A percentile compares a stretch with the other conserved stretches of the same genome.
These are phyloP conservation scores for Stenodera caucasica DNA, from an alignment of 2,888 invertebrate species.

Conservation along the genomic window DNA sequence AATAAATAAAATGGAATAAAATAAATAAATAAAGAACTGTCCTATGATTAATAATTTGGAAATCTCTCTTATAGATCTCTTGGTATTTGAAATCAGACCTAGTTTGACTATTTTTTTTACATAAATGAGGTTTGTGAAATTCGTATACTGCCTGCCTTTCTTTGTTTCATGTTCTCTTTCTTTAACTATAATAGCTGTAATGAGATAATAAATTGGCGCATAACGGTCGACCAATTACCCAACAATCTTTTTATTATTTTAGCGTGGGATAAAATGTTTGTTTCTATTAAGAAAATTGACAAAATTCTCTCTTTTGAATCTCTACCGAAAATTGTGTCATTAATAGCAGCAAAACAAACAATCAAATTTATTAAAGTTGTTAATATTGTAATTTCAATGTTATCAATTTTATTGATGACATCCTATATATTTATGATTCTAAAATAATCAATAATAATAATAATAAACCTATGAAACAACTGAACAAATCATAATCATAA, in stretches of 20 bases:
- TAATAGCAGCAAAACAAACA: no score
- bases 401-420: no score
- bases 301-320: neutral
- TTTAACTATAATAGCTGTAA: conserved; percentile 1
- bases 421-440: no score
- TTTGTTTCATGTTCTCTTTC: neutral
- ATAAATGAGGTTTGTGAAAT: conserved; percentile 1
- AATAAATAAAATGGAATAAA: neutral
- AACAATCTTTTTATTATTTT: neutral
- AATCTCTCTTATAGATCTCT: neutral
- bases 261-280: neutral
- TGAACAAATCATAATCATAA: no score
- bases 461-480: no score
- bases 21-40: neutral
- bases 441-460: no score
- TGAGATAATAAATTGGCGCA: conserved; percentile 2
- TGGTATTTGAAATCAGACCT: neutral
- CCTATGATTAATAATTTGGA: neutral
- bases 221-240: conserved; percentile 3
- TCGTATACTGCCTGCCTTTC: neutral
- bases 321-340: no score
- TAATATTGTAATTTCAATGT: no score
- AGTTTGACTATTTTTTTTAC: neutral
- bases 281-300: neutral
- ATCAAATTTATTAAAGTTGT: no score